Evolutionary conservation across 1,140 invertebrate genomes (phyloP).

Genomic region (Procambarus virginalis): DNA sequence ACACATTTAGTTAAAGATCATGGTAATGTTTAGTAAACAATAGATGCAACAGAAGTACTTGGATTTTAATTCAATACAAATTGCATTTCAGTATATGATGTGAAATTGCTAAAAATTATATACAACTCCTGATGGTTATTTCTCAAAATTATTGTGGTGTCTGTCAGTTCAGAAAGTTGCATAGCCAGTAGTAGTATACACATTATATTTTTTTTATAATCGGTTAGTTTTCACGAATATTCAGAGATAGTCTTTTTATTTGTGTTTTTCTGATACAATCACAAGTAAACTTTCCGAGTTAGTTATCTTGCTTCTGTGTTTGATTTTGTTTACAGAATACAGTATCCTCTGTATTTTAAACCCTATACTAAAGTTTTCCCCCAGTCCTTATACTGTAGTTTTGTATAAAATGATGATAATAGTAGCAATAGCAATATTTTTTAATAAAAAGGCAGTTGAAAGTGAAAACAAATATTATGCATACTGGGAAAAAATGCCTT

Average conservation of each 20-base stretch:
- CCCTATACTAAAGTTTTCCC: neutral
- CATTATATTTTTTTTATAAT: neutral
- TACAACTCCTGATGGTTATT: neutral
- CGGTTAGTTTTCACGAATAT: neutral
- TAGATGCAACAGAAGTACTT: conserved; percentile 9
- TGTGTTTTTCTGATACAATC: neutral
- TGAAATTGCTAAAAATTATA: neutral
- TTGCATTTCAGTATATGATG: neutral
- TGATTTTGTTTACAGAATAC: neutral
- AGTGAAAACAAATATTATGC: neutral
- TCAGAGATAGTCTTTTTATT: neutral
- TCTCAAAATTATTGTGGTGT: neutral
- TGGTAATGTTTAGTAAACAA: neutral
- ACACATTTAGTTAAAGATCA: neutral
- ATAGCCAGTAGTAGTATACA: neutral
- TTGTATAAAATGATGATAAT: no score
- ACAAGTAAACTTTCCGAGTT: neutral
- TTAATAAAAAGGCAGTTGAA: neutral
- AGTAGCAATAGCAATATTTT: neutral
- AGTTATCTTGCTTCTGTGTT: neutral
- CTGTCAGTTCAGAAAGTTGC: neutral
- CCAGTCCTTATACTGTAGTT: neutral
- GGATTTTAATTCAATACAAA: neutral
- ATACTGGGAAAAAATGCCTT: neutral
- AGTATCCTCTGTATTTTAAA: neutral